phyloP scores from a whole-genome alignment of 2,797 vertebrate species.

The Centroberyx gerrardi region DNA sequence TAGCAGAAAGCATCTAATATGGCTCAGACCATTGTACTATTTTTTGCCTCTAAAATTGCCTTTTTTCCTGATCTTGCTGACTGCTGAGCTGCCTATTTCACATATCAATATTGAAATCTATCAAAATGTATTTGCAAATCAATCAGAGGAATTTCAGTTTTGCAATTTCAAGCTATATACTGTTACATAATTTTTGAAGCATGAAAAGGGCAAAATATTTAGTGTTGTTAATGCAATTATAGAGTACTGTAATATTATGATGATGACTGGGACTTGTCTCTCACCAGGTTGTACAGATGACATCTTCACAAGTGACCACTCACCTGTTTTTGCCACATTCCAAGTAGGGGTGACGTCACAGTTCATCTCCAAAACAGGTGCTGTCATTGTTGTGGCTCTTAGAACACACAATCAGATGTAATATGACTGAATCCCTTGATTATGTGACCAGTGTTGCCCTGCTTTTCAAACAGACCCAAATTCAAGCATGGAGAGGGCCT shows the following conservation, averaged over 20 bases:
- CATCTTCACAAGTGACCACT: slow-evolving; percentile 90
- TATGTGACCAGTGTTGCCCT: slow-evolving; percentile 17
- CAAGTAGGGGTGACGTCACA: slow-evolving; percentile 84
- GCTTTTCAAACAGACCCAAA: slow-evolving; percentile 69
- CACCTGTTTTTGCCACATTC: slow-evolving; percentile 90
- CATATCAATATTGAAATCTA: background rate
- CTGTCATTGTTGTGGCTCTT: slow-evolving; percentile 33
- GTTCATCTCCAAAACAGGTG: slow-evolving; percentile 84
- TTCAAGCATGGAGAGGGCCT: slow-evolving; percentile 77
- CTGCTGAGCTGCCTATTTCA: background rate
- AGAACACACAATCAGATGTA: slow-evolving; percentile 14
- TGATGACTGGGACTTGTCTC: slow-evolving; percentile 35
- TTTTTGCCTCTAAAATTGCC: background rate
- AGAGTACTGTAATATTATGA: background rate
- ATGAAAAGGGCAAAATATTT: background rate
- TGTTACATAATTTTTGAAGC: background rate
- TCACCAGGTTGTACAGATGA: slow-evolving; percentile 89
- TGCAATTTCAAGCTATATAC: background rate
- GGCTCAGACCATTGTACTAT: background rate
- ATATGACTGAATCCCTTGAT: slow-evolving; percentile 6
- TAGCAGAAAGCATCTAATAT: background rate
- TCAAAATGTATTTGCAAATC: background rate
- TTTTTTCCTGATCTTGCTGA: background rate
- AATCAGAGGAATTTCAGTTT: background rate
- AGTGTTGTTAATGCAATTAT: background rate